Evolutionary conservation across 2,888 invertebrate species (phyloP).

Genomic region (Empis stercorea): DNA sequence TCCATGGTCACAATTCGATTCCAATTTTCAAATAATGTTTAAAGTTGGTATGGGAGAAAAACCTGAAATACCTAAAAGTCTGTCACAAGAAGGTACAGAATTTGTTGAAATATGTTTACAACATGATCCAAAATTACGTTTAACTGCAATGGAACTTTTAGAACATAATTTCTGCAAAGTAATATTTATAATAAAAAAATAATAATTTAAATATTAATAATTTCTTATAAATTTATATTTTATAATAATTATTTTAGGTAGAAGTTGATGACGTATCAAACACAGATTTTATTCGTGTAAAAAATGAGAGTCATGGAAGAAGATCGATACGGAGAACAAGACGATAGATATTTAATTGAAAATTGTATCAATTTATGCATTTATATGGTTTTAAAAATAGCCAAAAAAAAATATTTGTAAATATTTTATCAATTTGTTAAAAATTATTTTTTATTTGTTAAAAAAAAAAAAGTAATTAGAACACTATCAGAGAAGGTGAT

Average conservation of each 20-base stretch:
- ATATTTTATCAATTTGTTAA: no score
- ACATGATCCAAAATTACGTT: constrained; percentile 63
- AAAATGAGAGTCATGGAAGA: constrained; percentile 1
- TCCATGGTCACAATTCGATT: constrained; percentile 86
- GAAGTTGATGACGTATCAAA: constrained; percentile 27
- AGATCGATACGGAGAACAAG: neutral
- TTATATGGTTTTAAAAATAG: no score
- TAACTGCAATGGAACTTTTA: constrained; percentile 55
- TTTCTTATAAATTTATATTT: neutral
- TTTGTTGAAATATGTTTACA: constrained; percentile 69
- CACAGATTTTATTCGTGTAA: constrained; percentile 14
- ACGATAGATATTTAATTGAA: neutral
- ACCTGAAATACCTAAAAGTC: constrained; percentile 58
- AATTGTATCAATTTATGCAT: neutral
- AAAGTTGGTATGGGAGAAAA: constrained; percentile 86
- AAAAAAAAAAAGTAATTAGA: no score
- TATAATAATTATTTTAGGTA: constrained; percentile 18
- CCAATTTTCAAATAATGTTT: constrained; percentile 91
- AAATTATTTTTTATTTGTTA: no score
- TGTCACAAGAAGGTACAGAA: constrained; percentile 71
- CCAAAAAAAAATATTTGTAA: no score
- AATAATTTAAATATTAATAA: neutral
- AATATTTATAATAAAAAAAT: neutral
- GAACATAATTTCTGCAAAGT: constrained; percentile 63
- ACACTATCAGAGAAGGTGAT: no score